Evolutionary conservation across 2,797 vertebrate genomes (phyloP).

Genomic region (Notolabrus celidotus): DNA sequence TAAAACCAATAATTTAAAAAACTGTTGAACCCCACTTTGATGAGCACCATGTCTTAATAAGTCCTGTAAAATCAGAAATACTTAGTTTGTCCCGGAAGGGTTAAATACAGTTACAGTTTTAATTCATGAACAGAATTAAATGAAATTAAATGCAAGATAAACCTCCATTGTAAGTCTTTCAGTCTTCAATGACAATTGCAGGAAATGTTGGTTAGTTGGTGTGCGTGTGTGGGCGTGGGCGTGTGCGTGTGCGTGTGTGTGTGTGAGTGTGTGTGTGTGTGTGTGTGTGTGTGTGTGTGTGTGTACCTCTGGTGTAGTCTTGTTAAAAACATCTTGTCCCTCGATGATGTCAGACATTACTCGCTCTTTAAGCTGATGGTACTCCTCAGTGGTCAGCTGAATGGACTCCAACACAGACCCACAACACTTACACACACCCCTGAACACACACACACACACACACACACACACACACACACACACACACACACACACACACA

Average conservation of each 20-base stretch:
- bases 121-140: neutral
- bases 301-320: constrained; percentile 92
- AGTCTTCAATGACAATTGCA: too few species aligned
- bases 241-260: constrained; percentile 66
- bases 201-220: too few species aligned
- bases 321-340: constrained; percentile 90
- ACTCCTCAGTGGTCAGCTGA: constrained; percentile 86
- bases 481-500: constrained; percentile 66
- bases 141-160: neutral
- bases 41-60: too few species aligned
- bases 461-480: constrained; percentile 69
- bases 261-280: neutral
- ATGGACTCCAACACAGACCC: constrained; percentile 76
- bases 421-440: constrained; percentile 73
- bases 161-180: too few species aligned
- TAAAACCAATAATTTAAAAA: too few species aligned
- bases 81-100: too few species aligned
- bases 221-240: constrained; percentile 11
- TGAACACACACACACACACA: constrained; percentile 80
- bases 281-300: constrained; percentile 7
- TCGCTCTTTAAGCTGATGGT: constrained; percentile 85
- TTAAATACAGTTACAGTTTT: too few species aligned
- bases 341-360: constrained; percentile 91
- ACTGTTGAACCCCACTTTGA: too few species aligned
- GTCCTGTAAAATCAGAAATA: too few species aligned